phyloP scores from a whole-genome alignment of 2,888 invertebrate genomes.

The Cheilosia vernalis region DNA sequence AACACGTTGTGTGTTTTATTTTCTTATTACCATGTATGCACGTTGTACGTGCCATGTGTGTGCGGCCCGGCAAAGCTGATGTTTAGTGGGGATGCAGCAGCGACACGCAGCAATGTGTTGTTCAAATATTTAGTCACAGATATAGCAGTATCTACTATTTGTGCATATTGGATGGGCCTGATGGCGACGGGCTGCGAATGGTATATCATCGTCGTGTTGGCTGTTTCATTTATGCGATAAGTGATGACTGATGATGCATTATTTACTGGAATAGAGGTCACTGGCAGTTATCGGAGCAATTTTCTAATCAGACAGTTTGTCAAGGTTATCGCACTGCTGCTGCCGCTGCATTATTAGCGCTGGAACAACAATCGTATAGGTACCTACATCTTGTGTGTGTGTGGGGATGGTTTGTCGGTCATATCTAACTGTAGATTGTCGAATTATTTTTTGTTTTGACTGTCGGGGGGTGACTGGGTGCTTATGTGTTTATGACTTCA shows the following conservation, averaged over 20 bases:
- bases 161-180: constrained; percentile 19
- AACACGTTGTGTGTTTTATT: constrained; percentile 36
- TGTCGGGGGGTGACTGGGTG: constrained; percentile 1
- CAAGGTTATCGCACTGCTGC: constrained; percentile 79
- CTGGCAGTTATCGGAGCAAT: constrained; percentile 82
- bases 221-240: constrained; percentile 51
- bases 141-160: constrained; percentile 28
- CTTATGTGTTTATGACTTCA: constrained; percentile 35
- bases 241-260: constrained; percentile 78
- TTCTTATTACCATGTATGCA: neutral
- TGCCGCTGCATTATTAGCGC: constrained; percentile 36
- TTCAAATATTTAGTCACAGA: constrained; percentile 36
- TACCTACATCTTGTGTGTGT: neutral
- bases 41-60: neutral
- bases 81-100: constrained; percentile 20
- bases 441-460: constrained; percentile 15
- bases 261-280: constrained; percentile 78
- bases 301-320: constrained; percentile 81
- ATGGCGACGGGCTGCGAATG: constrained; percentile 38
- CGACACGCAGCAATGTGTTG: constrained; percentile 8
- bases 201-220: constrained; percentile 56
- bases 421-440: constrained; percentile 44
- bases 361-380: neutral
- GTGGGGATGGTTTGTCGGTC: constrained; percentile 13
- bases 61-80: neutral